Percentiles rank a stretch among this genome's conserved stretches.
phyloP scores from a whole-genome alignment of 1,140 invertebrate genomes.

The Cotesia glomerata region DNA sequence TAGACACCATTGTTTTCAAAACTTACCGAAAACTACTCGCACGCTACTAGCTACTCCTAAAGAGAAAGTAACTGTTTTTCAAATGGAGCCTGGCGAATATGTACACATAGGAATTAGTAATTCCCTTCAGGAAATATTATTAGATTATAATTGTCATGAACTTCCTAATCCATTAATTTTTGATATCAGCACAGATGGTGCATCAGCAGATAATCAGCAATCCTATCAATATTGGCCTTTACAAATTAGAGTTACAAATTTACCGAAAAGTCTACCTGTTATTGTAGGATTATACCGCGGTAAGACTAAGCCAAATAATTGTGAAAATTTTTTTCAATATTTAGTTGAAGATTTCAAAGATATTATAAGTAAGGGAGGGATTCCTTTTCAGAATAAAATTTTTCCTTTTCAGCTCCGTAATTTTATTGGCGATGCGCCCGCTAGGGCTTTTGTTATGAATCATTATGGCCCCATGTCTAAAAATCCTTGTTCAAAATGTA shows the following conservation, averaged over 20 bases:
- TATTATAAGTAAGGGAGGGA: conserved; percentile 17
- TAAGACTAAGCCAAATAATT: too few species aligned
- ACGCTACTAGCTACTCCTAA: conserved; percentile 22
- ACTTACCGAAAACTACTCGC: background rate
- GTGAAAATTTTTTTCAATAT: too few species aligned
- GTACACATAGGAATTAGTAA: conserved; percentile 23
- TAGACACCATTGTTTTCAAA: background rate
- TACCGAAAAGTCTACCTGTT: background rate
- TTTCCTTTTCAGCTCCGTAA: conserved; percentile 6
- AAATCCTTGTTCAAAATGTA: conserved; percentile 28
- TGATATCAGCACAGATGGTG: conserved; percentile 31
- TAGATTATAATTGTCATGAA: background rate
- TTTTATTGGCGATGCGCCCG: conserved; percentile 31
- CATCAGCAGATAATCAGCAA: conserved; percentile 6
- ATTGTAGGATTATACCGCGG: conserved; percentile 34
- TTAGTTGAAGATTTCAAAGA: too few species aligned
- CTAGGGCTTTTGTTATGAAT: conserved; percentile 26
- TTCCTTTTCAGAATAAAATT: background rate
- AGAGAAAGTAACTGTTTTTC: background rate
- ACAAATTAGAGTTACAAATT: conserved; percentile 25
- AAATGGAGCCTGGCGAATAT: conserved; percentile 22
- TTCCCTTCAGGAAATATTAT: conserved; percentile 8
- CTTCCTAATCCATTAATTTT: conserved; percentile 19
- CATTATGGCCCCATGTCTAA: conserved; percentile 16
- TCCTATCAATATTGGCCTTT: conserved; percentile 28